A percentile compares a stretch with the other conserved stretches of the same genome.
Evolutionary conservation across 2,113 vertebrate genomes (phyloP).

Genomic region (Rostratula benghalensis): DNA sequence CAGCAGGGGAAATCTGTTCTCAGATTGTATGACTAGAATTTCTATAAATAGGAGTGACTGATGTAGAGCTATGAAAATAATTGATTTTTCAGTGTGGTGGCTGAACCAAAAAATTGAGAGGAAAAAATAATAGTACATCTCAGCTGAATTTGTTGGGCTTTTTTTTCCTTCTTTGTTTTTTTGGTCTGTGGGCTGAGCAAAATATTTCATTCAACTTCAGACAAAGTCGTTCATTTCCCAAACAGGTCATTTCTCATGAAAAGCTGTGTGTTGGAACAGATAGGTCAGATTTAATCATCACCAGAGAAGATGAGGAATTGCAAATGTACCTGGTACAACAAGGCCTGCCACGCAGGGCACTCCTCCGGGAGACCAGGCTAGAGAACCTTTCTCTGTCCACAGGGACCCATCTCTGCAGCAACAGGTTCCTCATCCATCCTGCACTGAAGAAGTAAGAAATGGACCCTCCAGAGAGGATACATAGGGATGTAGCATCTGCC

Average conservation of each 20-base stretch:
- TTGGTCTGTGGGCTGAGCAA: background rate
- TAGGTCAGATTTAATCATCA: background rate
- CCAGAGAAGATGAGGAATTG: background rate
- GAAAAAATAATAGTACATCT: conserved; percentile 21
- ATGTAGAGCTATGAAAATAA: conserved; percentile 44
- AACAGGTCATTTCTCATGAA: background rate
- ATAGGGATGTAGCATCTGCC: background rate
- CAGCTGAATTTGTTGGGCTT: background rate
- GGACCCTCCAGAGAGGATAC: background rate
- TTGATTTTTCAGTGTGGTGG: conserved; percentile 29
- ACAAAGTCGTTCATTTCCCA: background rate
- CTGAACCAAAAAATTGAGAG: conserved; percentile 13
- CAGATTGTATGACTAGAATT: conserved; percentile 22
- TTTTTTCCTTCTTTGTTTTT: background rate
- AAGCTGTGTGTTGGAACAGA: background rate
- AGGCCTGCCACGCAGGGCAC: background rate
- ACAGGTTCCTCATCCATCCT: background rate
- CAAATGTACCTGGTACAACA: background rate
- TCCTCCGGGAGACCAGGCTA: background rate
- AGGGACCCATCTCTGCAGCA: background rate
- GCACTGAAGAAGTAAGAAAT: background rate
- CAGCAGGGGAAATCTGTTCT: conserved; percentile 42
- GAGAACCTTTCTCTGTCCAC: background rate
- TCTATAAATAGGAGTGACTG: conserved; percentile 44
- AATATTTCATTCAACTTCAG: background rate